A percentile compares a stretch with the other conserved stretches of the same genome.
Conservation (phyloP, 2,797 vertebrate genomes). For the Myotis vivesi region DNA sequence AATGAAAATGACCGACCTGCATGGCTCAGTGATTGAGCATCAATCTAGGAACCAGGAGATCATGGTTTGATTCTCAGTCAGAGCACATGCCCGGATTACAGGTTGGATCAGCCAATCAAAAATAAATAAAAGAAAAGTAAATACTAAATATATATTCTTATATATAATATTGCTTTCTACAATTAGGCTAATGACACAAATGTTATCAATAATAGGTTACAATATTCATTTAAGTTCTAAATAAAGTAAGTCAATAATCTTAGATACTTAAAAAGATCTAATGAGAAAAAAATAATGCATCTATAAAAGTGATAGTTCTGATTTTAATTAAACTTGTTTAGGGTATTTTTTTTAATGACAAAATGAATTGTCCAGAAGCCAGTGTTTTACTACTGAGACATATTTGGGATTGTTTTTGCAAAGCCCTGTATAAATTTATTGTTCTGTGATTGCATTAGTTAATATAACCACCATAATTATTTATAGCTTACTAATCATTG, state of each 20-base stretch:
- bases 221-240: neutral
- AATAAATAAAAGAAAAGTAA: neutral
- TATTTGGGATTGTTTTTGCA: neutral
- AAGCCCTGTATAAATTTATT: slow-evolving; percentile 14
- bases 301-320: slow-evolving; percentile 65
- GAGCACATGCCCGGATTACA: too few relatives aligned
- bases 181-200: neutral
- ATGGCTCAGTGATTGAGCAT: too few relatives aligned
- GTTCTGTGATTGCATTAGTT: neutral
- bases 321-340: slow-evolving; percentile 73
- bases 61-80: too few relatives aligned
- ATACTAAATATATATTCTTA: neutral
- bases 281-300: slow-evolving; percentile 52
- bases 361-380: neutral
- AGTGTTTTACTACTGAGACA: neutral
- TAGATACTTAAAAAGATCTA: slow-evolving; percentile 54
- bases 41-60: too few relatives aligned
- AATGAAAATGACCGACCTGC: too few relatives aligned
- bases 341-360: neutral
- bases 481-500: slow-evolving; percentile 35
- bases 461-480: slow-evolving; percentile 39
- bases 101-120: too few relatives aligned
- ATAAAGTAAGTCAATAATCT: neutral
- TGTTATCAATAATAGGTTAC: neutral
- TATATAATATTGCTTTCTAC: neutral